Percentiles rank a stretch among this genome's conserved stretches.
phyloP scores from a whole-genome alignment of 2,888 invertebrate species.

The Chesias legatella region DNA sequence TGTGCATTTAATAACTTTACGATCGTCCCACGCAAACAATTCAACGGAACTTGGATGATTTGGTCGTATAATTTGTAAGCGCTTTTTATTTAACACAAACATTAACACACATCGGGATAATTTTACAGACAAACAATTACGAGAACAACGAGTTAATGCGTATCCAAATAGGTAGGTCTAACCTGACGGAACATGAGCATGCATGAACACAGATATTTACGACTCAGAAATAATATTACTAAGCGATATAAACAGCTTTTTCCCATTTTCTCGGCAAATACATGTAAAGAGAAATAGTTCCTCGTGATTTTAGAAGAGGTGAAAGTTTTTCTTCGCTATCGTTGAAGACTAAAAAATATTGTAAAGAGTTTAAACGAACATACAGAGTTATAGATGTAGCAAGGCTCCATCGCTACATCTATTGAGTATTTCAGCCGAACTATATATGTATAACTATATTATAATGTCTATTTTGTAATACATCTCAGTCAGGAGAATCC shows the following conservation, averaged over 20 bases:
- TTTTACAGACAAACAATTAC: conserved; percentile 17
- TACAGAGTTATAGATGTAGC: no score
- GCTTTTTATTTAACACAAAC: conserved; percentile 10
- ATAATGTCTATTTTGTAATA: conserved; percentile 20
- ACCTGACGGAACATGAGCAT: conserved; percentile 15
- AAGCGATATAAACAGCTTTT: conserved; percentile 14
- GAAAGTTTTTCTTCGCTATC: no score
- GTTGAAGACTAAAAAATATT: no score
- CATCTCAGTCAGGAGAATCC: conserved; percentile 29
- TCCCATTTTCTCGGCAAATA: conserved; percentile 5
- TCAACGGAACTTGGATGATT: no score
- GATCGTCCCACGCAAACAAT: no score
- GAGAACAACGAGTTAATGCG: conserved; percentile 13
- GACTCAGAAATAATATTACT: conserved; percentile 11
- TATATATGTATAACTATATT: no score
- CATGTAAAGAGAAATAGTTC: conserved; percentile 5
- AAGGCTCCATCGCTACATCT: no score
- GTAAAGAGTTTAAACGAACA: no score
- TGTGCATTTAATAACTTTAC: no score
- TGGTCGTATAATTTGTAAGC: background rate
- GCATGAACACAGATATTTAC: conserved; percentile 21
- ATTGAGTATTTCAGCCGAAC: no score
- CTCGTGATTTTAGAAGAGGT: no score
- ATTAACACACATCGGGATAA: conserved; percentile 4
- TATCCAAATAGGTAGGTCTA: no score